These are phyloP conservation scores for Ramphastos sulfuratus DNA, from an alignment of 2,113 vertebrate genomes.

Conservation along the genomic window DNA sequence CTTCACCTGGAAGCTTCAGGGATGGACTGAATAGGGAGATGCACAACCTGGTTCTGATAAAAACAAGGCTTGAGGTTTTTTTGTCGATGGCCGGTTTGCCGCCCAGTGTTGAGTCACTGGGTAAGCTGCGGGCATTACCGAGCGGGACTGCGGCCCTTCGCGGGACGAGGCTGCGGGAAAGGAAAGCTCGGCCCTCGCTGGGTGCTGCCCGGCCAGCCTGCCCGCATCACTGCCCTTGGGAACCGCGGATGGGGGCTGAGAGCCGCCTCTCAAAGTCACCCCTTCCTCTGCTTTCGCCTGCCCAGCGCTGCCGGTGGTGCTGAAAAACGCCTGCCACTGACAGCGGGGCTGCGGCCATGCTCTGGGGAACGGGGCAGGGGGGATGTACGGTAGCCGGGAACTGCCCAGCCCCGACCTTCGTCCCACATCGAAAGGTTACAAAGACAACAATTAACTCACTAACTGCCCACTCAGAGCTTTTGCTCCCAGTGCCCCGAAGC, in stretches of 20 bases:
- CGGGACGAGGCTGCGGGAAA: neutral
- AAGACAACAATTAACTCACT: neutral
- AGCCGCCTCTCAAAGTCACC: conserved; percentile 1
- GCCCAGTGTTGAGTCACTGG: neutral
- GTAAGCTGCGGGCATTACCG: rapidly evolving
- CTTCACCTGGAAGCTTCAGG: neutral
- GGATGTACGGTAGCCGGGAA: conserved; percentile 10
- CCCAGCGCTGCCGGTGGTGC: conserved; percentile 62
- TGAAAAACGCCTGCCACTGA: conserved; percentile 32
- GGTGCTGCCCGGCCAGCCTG: neutral
- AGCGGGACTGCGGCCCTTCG: neutral
- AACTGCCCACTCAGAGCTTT: neutral
- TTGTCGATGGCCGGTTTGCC: neutral
- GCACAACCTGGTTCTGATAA: neutral
- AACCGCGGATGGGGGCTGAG: neutral
- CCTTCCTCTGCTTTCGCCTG: neutral
- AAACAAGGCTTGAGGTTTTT: too few species aligned
- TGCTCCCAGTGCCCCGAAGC: neutral
- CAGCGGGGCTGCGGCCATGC: neutral
- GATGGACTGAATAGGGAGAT: neutral
- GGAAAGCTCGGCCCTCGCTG: neutral
- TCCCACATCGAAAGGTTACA: neutral
- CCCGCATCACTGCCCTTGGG: neutral
- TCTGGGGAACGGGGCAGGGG: neutral
- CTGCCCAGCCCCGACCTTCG: neutral